A percentile compares a stretch with the other conserved stretches of the same genome.
Evolutionary conservation across 2,113 vertebrate species (phyloP).

Genomic region (Electrona antarctica): DNA sequence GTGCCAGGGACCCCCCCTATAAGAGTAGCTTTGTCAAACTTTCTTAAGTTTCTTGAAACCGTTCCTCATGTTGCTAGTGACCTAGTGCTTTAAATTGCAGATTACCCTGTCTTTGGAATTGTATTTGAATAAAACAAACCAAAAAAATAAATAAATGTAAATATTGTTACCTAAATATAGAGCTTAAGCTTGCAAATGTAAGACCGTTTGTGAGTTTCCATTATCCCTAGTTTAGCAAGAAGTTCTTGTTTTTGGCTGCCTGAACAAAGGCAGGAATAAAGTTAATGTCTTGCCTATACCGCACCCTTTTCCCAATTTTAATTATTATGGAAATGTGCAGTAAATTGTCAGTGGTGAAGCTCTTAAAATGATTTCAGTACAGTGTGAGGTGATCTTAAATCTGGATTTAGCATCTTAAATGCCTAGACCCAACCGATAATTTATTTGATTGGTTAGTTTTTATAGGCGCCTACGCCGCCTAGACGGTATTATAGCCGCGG

Average conservation of each 20-base stretch:
- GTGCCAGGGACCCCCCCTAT: no score
- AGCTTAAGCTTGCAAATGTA: no score
- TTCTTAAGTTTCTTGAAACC: no score
- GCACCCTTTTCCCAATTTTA: slow-evolving; percentile 24
- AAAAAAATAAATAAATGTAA: no score
- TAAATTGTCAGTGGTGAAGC: slow-evolving; percentile 53
- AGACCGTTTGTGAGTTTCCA: no score
- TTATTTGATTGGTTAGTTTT: slow-evolving; percentile 76
- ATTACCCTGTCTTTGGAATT: no score
- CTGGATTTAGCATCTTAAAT: slow-evolving; percentile 62
- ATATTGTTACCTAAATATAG: no score
- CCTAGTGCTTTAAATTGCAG: no score
- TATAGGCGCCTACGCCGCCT: slow-evolving; percentile 40
- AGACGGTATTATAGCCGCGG: slow-evolving; percentile 65
- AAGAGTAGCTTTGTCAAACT: no score
- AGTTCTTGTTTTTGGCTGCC: background rate
- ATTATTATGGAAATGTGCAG: slow-evolving; percentile 48
- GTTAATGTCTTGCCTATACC: slow-evolving; percentile 12
- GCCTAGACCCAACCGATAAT: slow-evolving; percentile 66
- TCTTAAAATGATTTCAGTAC: slow-evolving; percentile 55
- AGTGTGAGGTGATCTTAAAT: slow-evolving; percentile 62
- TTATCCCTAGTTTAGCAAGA: no score
- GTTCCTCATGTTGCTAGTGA: no score
- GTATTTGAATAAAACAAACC: no score
- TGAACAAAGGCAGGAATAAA: slow-evolving; percentile 23